Percentiles rank a stretch among this genome's conserved stretches.
phyloP scores from a whole-genome alignment of 2,888 invertebrate species.

The Cryptocephalus moraei region DNA sequence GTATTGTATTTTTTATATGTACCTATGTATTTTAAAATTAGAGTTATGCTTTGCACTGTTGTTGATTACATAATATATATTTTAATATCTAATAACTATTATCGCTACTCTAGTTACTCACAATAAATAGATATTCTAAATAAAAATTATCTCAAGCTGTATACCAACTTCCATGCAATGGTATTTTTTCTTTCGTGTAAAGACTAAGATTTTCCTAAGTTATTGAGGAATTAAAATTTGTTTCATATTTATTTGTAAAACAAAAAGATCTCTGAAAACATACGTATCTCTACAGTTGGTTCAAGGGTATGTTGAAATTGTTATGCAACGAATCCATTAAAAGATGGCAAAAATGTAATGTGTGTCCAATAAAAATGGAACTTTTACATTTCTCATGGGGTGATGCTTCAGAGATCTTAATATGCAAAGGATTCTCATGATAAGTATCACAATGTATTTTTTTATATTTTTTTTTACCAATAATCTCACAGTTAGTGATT shows the following conservation, averaged over 20 bases:
- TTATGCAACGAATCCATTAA: no score
- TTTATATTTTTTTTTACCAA: constrained; percentile 10
- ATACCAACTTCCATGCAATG: no score
- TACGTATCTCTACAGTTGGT: no score
- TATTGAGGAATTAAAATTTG: not conserved
- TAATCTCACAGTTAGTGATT: constrained; percentile 11
- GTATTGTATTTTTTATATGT: constrained; percentile 25
- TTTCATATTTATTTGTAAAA: not conserved
- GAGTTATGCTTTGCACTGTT: constrained; percentile 29
- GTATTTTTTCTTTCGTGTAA: no score
- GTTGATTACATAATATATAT: constrained; percentile 32
- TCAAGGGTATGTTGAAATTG: no score
- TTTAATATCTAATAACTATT: constrained; percentile 22
- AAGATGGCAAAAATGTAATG: no score
- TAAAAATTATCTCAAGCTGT: no score
- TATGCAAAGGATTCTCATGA: not conserved
- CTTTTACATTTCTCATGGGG: constrained; percentile 1
- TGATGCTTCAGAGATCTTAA: no score
- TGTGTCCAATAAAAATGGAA: constrained; percentile 1
- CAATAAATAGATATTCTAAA: constrained; percentile 9
- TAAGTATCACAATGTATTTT: constrained; percentile 3
- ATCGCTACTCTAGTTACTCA: constrained; percentile 28
- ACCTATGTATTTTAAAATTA: constrained; percentile 11
- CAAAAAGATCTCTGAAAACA: no score
- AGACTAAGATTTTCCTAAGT: no score